Conservation (phyloP, 2,113 vertebrate species). For the Myanophis thanlyinensis region DNA sequence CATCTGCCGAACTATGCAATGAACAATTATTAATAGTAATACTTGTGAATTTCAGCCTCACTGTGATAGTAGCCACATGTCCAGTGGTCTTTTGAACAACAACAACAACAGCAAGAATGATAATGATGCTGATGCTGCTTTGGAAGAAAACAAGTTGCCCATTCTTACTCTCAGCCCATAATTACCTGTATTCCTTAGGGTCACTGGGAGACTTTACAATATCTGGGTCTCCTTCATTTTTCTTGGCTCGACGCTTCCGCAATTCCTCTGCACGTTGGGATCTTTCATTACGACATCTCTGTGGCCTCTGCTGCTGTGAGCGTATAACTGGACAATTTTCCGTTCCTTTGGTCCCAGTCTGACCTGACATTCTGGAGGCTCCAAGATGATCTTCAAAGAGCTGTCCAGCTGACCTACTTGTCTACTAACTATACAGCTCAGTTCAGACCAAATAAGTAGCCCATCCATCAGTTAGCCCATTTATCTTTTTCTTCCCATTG, state of each 20-base stretch:
- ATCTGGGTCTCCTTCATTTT: constrained; percentile 19
- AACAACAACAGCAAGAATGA: no score
- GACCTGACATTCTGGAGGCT: background rate
- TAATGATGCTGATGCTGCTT: background rate
- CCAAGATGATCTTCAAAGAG: background rate
- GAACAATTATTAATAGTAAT: background rate
- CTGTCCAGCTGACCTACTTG: background rate
- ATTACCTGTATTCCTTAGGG: constrained; percentile 16
- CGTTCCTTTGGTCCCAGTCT: background rate
- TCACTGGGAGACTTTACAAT: constrained; percentile 23
- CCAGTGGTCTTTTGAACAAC: background rate
- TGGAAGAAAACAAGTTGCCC: background rate
- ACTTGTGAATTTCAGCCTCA: background rate
- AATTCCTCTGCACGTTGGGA: background rate
- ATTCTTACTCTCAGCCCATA: background rate
- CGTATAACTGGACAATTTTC: background rate
- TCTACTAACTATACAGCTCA: background rate
- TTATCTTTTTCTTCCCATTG: background rate
- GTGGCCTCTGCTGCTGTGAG: background rate
- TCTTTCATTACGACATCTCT: background rate
- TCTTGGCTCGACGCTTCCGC: background rate
- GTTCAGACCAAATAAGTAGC: background rate
- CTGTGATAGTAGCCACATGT: background rate
- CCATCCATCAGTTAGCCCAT: background rate
- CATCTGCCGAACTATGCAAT: background rate